A percentile compares a stretch with the other conserved stretches of the same genome.
Conservation (phyloP, 2,888 invertebrate genomes). For the Nemotelus nigrinus region DNA sequence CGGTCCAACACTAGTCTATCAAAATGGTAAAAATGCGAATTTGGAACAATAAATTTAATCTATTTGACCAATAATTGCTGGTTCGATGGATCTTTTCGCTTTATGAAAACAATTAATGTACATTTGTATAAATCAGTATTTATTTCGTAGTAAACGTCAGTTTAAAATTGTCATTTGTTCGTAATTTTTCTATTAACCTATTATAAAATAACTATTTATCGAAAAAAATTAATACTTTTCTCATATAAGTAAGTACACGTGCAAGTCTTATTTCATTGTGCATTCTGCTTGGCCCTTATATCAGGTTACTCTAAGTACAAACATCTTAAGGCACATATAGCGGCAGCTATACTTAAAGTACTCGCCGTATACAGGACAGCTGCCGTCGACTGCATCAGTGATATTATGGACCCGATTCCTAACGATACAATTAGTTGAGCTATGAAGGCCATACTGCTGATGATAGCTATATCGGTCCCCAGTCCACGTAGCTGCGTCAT, state of each 20-base stretch:
- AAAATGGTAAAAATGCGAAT: no score
- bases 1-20: no score
- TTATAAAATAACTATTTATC: not conserved
- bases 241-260: conserved; percentile 20
- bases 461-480: conserved; percentile 65
- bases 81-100: no score
- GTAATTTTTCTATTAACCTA: not conserved
- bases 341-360: conserved; percentile 61
- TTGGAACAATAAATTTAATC: no score
- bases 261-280: conserved; percentile 10
- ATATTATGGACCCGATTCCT: conserved; percentile 60
- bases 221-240: conserved; percentile 5
- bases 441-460: conserved; percentile 65
- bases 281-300: not conserved
- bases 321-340: conserved; percentile 63
- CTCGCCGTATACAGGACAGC: conserved; percentile 64
- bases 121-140: no score
- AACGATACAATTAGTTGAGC: conserved; percentile 65
- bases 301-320: conserved; percentile 56
- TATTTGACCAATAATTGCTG: no score
- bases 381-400: conserved; percentile 60
- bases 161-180: no score
- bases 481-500: conserved; percentile 62
- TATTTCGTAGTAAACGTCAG: no score
- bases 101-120: no score